A percentile compares a stretch with the other conserved stretches of the same genome.
phyloP scores from a whole-genome alignment of 1,140 invertebrate genomes.

The Ylistrum balloti region DNA sequence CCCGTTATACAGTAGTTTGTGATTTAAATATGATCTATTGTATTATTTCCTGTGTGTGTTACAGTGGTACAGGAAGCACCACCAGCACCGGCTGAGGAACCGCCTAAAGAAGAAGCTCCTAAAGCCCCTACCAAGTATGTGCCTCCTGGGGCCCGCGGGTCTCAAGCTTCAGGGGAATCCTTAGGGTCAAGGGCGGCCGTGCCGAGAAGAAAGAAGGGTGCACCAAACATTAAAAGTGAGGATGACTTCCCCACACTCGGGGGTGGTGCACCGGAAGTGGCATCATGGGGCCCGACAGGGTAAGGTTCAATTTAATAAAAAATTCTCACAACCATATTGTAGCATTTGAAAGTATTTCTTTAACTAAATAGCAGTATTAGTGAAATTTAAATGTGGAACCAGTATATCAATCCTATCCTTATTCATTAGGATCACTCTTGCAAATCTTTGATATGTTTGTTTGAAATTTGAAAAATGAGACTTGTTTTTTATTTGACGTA shows the following conservation, averaged over 20 bases:
- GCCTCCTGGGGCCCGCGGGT: slow-evolving; percentile 65
- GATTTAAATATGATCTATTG: neutral
- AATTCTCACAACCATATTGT: too few species aligned
- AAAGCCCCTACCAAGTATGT: slow-evolving; percentile 69
- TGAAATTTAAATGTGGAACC: too few species aligned
- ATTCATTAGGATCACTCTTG: too few species aligned
- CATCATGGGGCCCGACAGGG: slow-evolving; percentile 44
- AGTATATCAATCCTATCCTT: too few species aligned
- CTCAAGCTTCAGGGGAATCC: slow-evolving; percentile 43
- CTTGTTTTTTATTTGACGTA: too few species aligned
- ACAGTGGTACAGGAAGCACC: slow-evolving; percentile 17
- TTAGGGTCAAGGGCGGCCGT: neutral
- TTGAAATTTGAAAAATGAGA: too few species aligned
- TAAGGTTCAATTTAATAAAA: too few species aligned
- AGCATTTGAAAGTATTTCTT: too few species aligned
- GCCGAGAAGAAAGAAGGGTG: slow-evolving; percentile 67
- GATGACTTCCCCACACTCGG: slow-evolving; percentile 75
- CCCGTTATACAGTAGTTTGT: too few species aligned
- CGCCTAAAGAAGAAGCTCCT: slow-evolving; percentile 57
- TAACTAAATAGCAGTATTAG: too few species aligned
- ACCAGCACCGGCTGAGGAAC: slow-evolving; percentile 53
- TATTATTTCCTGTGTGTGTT: neutral
- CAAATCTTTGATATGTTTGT: too few species aligned
- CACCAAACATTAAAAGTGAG: slow-evolving; percentile 75
- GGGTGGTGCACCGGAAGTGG: slow-evolving; percentile 57